A percentile compares a stretch with the other conserved stretches of the same genome.
These are phyloP conservation scores for Norana najaformis DNA, from an alignment of 2,888 invertebrate genomes.

Conservation along the genomic window DNA sequence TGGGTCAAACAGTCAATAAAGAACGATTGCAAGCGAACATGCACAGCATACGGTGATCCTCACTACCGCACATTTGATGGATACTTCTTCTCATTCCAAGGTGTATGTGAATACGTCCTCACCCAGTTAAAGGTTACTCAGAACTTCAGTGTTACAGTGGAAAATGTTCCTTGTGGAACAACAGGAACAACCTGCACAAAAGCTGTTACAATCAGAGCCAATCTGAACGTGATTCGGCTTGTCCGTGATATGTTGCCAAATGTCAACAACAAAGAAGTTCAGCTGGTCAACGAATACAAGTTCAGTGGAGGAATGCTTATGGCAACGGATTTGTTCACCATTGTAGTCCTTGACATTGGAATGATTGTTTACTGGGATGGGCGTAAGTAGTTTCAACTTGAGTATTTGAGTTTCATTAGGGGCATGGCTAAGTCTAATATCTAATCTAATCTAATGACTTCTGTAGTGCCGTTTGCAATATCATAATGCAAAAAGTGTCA, in stretches of 20 bases:
- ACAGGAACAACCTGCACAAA: slow-evolving; percentile 44
- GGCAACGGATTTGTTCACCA: slow-evolving; percentile 28
- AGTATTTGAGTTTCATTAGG: not conserved
- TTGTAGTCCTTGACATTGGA: slow-evolving; percentile 29
- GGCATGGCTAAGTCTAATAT: not conserved
- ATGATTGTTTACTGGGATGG: slow-evolving; percentile 39
- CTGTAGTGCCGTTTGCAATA: not conserved
- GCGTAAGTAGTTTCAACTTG: slow-evolving; percentile 29
- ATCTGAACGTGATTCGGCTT: slow-evolving; percentile 24
- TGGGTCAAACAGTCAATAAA: slow-evolving; percentile 70
- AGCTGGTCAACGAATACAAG: not conserved
- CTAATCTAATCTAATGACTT: not conserved
- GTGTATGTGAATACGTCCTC: slow-evolving; percentile 69
- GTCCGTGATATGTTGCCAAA: slow-evolving; percentile 24
- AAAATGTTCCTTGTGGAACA: slow-evolving; percentile 44
- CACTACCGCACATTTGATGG: slow-evolving; percentile 80
- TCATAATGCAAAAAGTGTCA: not conserved
- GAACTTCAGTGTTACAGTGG: slow-evolving; percentile 39
- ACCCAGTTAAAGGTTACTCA: slow-evolving; percentile 28
- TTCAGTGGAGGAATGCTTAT: slow-evolving; percentile 30
- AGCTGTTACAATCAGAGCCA: slow-evolving; percentile 35
- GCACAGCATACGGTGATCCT: slow-evolving; percentile 85
- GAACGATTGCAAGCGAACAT: slow-evolving; percentile 63
- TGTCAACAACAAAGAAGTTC: slow-evolving; percentile 13
- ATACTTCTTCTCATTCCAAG: slow-evolving; percentile 79